Evolutionary conservation across 1,140 invertebrate genomes (phyloP).

Genomic region (Hormaphis cornu): DNA sequence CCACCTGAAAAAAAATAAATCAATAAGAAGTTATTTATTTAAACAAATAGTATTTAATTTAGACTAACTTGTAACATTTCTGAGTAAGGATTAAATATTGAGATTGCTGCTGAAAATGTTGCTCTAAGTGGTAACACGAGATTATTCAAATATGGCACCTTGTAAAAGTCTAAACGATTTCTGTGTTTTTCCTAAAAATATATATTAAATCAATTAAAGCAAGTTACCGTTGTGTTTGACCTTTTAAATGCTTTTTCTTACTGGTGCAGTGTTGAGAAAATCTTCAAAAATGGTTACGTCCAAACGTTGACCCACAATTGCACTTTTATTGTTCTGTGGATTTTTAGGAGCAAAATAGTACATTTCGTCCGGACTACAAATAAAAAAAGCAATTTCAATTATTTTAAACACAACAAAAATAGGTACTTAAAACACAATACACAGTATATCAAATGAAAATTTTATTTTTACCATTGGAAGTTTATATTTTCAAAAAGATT

Average conservation of each 20-base stretch:
- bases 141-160: slow-evolving; percentile 23
- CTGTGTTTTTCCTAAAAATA: slow-evolving; percentile 18
- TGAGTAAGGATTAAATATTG: slow-evolving; percentile 25
- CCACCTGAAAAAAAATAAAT: background rate
- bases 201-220: background rate
- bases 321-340: slow-evolving; percentile 30
- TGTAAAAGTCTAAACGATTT: slow-evolving; percentile 19
- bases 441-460: too few relatives aligned
- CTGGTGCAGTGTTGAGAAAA: slow-evolving; percentile 4
- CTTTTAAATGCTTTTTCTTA: background rate
- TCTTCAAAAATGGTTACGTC: slow-evolving; percentile 18
- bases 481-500: too few relatives aligned
- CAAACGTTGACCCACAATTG: slow-evolving; percentile 17
- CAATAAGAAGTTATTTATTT: background rate
- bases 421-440: too few relatives aligned
- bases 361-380: slow-evolving; percentile 9
- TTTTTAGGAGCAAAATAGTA: slow-evolving; percentile 24
- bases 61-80: slow-evolving; percentile 2
- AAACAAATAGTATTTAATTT: background rate
- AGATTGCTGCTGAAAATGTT: slow-evolving; percentile 23
- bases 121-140: slow-evolving; percentile 19
- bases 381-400: background rate
- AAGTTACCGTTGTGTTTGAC: background rate
- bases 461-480: too few relatives aligned
- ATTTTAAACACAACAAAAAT: background rate